These are phyloP conservation scores for Leiothrix lutea DNA, from an alignment of 2,113 vertebrate genomes.

Conservation along the genomic window DNA sequence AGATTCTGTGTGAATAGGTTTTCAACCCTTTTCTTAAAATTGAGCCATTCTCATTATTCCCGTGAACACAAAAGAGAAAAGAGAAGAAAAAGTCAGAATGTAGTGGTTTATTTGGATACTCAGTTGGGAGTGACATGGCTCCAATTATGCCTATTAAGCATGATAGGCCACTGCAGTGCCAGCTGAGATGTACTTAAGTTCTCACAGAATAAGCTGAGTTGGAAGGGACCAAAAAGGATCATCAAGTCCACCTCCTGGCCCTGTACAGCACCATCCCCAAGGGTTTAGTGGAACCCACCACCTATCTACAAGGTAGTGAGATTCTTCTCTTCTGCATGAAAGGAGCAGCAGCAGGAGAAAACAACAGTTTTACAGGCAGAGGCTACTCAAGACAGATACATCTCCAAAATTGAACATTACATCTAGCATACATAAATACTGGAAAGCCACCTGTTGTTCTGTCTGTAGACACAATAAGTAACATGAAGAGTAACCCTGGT, in stretches of 20 bases:
- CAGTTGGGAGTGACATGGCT: not conserved
- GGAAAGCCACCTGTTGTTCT: not conserved
- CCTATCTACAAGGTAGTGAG: not conserved
- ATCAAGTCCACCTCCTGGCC: accelerated
- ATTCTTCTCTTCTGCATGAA: not conserved
- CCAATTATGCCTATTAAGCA: not conserved
- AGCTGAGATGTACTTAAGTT: not conserved
- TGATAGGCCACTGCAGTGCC: not conserved
- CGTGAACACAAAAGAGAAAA: not conserved
- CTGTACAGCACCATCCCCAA: not conserved
- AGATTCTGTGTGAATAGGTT: not conserved
- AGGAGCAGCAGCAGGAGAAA: not conserved
- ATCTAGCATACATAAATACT: accelerated
- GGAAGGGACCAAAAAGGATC: not conserved
- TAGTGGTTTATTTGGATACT: not conserved
- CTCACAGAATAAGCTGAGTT: not conserved
- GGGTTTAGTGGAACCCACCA: not conserved
- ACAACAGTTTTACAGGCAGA: not conserved
- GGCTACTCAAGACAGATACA: not conserved
- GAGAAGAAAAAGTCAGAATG: not conserved
- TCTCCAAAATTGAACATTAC: not conserved
- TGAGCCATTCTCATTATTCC: not conserved
- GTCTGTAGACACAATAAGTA: not conserved
- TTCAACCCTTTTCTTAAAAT: not conserved
- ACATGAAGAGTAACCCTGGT: not conserved